Base-by-base conservation (phyloP, 2,888 invertebrate genomes). In the Anthophora plumipes region DNA sequence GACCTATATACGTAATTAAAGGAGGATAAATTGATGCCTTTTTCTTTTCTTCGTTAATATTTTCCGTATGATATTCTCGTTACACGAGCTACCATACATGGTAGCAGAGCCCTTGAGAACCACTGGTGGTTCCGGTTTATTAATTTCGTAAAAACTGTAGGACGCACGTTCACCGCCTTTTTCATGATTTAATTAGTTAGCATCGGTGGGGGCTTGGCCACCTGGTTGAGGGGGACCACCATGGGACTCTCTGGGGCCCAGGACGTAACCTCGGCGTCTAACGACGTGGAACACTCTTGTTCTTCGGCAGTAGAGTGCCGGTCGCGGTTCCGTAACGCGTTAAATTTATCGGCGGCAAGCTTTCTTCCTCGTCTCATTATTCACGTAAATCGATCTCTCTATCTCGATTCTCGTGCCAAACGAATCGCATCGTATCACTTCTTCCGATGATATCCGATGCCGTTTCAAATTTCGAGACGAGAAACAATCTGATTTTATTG, bases 131-230 rank as follows among this genome's bases (percentile, higher is more conserved):
- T 88, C 82, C 85, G 85, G 84, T 85, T 89, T 89, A 87, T 89
- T 87, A 88, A 86, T 88, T 86, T 85, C 68, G 79, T 84, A 85
- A 85, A 84, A 85, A 84, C 74, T 81, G 76, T 81, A 55, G 84
- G 84, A 85, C 79, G 86, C 84, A 84, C 82, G 80, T 81, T 87
- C 85, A 73, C 80, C 85, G 85, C 84, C 83, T 84, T 88, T 85
- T 89, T 88, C 86, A 85, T 84, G 87, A 87, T 86, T 86, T 87
- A 89, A 89, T 88, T 86, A 87, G 89, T 86, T 85, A 78, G 81
- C 83, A 82, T 85, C 80, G 77, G 78, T 72, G 84, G 80, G 72
- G 77, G 67, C 82, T 31, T 84, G 77, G 74, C 85, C 88, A 88
- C 86, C 86, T 86, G 88, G 88, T 74, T 25, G 82, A 75, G 76